A percentile compares a stretch with the other conserved stretches of the same genome.
phyloP scores from a whole-genome alignment of 2,888 invertebrate species.

The Helobdella robusta region DNA sequence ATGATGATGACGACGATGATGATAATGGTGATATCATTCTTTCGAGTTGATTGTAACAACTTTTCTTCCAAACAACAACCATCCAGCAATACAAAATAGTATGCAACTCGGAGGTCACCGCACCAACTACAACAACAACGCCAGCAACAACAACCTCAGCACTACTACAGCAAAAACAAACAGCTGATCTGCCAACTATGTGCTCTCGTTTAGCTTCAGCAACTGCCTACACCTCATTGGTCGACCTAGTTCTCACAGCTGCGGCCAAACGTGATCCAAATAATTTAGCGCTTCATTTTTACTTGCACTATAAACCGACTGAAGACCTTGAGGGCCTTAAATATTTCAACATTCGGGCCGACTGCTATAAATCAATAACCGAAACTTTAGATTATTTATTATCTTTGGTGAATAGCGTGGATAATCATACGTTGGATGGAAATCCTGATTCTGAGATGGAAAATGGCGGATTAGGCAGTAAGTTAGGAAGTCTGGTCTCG shows the following conservation, averaged over 20 bases:
- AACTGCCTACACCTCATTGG: conserved; percentile 71
- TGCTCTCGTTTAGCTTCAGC: conserved; percentile 72
- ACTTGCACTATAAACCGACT: conserved; percentile 69
- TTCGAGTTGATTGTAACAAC: no score
- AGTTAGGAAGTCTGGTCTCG: no score
- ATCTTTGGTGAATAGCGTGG: conserved; percentile 31
- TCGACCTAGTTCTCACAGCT: conserved; percentile 74
- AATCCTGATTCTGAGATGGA: conserved; percentile 50
- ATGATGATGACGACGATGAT: no score
- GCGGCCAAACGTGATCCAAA: conserved; percentile 78
- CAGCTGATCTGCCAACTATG: conserved; percentile 70
- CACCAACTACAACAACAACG: not conserved
- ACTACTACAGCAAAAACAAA: conserved; percentile 54
- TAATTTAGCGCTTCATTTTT: conserved; percentile 75
- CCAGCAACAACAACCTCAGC: not conserved
- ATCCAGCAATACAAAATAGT: conserved; percentile 73
- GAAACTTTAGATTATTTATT: conserved; percentile 55
- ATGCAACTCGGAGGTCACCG: not conserved
- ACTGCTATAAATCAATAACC: conserved; percentile 77
- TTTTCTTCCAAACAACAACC: no score
- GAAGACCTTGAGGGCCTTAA: conserved; percentile 75
- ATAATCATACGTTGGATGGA: conserved; percentile 51
- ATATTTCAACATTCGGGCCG: conserved; percentile 56
- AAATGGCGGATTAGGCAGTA: conserved; percentile 49
- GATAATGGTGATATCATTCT: no score